Evolutionary conservation across 53 echinoderm and acorn worm genomes (phyloP).

Genomic region (Stichopus horrens): DNA sequence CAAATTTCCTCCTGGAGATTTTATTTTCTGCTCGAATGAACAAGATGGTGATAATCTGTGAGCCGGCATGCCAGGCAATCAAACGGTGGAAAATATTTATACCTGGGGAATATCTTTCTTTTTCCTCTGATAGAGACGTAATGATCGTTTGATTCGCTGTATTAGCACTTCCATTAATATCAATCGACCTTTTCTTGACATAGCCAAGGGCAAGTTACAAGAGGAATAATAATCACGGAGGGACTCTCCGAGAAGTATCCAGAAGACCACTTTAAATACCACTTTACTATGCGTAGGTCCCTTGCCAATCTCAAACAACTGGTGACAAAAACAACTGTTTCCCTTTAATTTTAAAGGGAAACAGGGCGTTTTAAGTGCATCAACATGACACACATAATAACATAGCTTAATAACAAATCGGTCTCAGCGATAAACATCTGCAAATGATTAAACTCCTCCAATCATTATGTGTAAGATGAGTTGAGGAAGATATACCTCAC

Average conservation of each 20-base stretch:
- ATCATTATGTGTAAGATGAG: too few species aligned
- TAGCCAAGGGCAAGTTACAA: not conserved
- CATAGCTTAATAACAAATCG: too few species aligned
- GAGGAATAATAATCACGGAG: not conserved
- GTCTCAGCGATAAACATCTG: too few species aligned
- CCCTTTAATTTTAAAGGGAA: too few species aligned
- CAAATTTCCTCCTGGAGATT: not conserved
- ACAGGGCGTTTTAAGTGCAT: too few species aligned
- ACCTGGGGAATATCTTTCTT: conserved; percentile 4
- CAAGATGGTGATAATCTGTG: not conserved
- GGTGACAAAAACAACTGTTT: too few species aligned
- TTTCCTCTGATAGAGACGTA: not conserved
- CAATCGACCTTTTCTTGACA: not conserved
- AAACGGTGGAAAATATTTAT: not conserved
- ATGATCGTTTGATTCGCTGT: not conserved
- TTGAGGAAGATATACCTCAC: too few species aligned
- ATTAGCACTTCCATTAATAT: not conserved
- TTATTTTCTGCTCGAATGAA: not conserved
- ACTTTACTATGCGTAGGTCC: too few species aligned
- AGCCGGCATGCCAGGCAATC: not conserved
- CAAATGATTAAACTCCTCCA: too few species aligned
- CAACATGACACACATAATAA: too few species aligned
- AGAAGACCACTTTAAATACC: too few species aligned
- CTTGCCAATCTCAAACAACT: too few species aligned
- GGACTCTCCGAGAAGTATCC: not conserved